phyloP scores from a whole-genome alignment of 2,888 invertebrate species.

The Lasioglossum zephyrum region DNA sequence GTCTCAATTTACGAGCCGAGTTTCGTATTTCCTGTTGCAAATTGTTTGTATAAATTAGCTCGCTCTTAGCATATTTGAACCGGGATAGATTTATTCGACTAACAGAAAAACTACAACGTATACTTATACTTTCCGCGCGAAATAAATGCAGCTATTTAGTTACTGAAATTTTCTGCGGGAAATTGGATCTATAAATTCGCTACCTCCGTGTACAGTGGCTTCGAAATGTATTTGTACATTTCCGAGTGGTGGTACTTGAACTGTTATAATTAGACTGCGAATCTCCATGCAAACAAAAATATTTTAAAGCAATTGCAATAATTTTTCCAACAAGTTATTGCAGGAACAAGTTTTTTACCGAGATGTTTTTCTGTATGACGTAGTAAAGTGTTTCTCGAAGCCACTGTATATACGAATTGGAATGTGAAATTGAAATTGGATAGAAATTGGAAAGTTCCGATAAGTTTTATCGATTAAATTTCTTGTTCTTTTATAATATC shows the following conservation, averaged over 20 bases:
- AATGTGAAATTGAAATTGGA: neutral
- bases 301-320: neutral
- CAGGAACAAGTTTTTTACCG: neutral
- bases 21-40: slow-evolving; percentile 17
- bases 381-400: neutral
- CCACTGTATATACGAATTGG: no score
- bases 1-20: neutral
- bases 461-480: neutral
- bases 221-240: neutral
- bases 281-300: neutral
- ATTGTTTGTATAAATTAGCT: slow-evolving; percentile 41
- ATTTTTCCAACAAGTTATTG: neutral
- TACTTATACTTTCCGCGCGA: neutral
- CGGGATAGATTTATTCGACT: slow-evolving; percentile 7
- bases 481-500: neutral
- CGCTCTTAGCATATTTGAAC: neutral
- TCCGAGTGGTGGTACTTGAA: neutral
- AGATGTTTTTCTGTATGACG: neutral
- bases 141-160: neutral
- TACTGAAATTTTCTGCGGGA: neutral
- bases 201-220: neutral
- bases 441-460: neutral
- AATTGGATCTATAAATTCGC: neutral
- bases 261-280: neutral
- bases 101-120: neutral